Conservation (phyloP, 30 jellyfish, hydroid and myxozoan genomes). For the Turritopsis rubra region DNA sequence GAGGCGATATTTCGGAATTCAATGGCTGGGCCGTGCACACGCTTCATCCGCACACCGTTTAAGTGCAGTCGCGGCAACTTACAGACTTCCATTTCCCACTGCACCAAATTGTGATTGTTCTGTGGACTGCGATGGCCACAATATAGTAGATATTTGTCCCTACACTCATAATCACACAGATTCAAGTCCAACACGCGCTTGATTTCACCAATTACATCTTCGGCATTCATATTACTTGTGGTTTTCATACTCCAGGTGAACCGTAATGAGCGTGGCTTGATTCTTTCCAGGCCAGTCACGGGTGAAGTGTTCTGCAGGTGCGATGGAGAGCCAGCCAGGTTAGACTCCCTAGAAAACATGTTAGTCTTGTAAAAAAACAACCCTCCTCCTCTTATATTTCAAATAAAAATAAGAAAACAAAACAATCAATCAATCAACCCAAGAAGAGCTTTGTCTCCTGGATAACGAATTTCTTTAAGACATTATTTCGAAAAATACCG, state of each 20-base stretch:
- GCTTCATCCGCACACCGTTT: slow-evolving; percentile 96
- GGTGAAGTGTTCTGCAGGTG: neutral
- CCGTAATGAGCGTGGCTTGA: slow-evolving; percentile 94
- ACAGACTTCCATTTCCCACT: slow-evolving; percentile 99
- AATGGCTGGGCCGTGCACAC: slow-evolving; percentile 95
- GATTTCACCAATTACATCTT: slow-evolving; percentile 83
- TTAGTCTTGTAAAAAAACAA: neutral
- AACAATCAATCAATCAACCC: too few relatives aligned
- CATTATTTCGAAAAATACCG: too few relatives aligned
- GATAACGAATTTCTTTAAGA: too few relatives aligned
- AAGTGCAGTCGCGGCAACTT: slow-evolving; percentile 89
- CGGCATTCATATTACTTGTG: slow-evolving; percentile 94
- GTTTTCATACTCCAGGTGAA: slow-evolving; percentile 99
- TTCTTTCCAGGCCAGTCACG: slow-evolving; percentile 27
- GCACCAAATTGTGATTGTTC: slow-evolving; percentile 77
- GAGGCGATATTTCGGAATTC: slow-evolving; percentile 97
- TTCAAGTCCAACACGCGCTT: slow-evolving; percentile 89
- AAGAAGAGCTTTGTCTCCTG: too few relatives aligned
- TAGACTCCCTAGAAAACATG: neutral
- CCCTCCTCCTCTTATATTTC: too few relatives aligned
- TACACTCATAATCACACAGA: slow-evolving; percentile 87
- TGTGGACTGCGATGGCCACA: slow-evolving; percentile 94
- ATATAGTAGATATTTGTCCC: slow-evolving; percentile 81
- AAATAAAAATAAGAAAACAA: too few relatives aligned
- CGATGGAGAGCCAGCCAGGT: slow-evolving; percentile 4